Evolutionary conservation across 2,888 invertebrate genomes (phyloP), one percentile per base, ranked within the genome.

Genomic region (Patella pellucida): DNA sequence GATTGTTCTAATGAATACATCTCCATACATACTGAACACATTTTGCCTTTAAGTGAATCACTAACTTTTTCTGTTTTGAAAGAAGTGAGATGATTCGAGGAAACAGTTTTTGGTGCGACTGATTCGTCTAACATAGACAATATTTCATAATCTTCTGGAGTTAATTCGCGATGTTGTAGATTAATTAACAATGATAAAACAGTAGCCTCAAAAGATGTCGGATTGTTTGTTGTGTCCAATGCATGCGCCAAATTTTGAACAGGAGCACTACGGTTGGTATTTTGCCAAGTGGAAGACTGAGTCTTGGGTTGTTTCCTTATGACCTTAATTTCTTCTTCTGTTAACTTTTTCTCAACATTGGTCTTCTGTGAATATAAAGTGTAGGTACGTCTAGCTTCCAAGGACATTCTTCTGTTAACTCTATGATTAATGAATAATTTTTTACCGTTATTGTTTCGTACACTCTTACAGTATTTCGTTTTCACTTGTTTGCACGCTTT

Each of bases 71-170:
- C 87, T 27, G 85, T 86, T 76, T 83, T 84, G 41, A 90, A 85
- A 16, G 68, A 74, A 12, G 78, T 52, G 7, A 90, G 72, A 1
- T 79, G 54, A 68, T 77, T 77, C 50, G 79, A 75, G 12, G 83
- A 77, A 3, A 89, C 73, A 41, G 89, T 89, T 81, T 89, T 90
- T 3, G 89, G 88, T 51, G 84, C 81, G 5, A 90, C 87, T 23
- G 85, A 74, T 50, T 89, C 88, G 69, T 90, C 90, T n/a, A 90
- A 82, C 51, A 83, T 76, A 12, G 88, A 81, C 19, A 90, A 81
- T 52, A 87, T 73, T 11, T 90, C 90, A 73, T 90, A 90, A 74
- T 90, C 90, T 74, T 90, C 89, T 0, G 90, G 90, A 7, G 88
- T 88, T n/a, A 90, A 74, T 1, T 90, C 90, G n/a, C 90, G 79